phyloP scores from a whole-genome alignment of 2,888 invertebrate genomes.

The Melanophora roralis region DNA sequence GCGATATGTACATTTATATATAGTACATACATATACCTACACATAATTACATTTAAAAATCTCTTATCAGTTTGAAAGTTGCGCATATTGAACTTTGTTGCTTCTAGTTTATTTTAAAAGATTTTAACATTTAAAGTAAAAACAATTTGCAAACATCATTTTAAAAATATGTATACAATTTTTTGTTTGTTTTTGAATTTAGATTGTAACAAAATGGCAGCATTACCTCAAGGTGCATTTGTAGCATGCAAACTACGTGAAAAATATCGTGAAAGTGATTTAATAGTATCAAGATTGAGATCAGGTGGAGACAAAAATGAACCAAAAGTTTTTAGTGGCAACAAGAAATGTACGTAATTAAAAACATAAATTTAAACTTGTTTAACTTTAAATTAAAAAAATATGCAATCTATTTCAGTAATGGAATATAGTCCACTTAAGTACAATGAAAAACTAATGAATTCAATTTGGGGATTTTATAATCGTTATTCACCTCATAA shows the following conservation, averaged over 20 bases:
- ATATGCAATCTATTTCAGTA: conserved; percentile 76
- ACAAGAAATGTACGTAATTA: conserved; percentile 72
- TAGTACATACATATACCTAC: too few relatives aligned
- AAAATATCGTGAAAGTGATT: conserved; percentile 74
- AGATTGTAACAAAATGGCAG: conserved; percentile 80
- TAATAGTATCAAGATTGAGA: conserved; percentile 79
- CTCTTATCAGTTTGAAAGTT: conserved; percentile 52
- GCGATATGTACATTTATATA: too few relatives aligned
- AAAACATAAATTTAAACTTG: not conserved
- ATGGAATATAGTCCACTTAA: conserved; percentile 84
- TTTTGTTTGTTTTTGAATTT: not conserved
- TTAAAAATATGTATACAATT: not conserved
- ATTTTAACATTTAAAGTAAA: too few relatives aligned
- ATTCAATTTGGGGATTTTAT: conserved; percentile 94
- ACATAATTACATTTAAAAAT: conserved; percentile 8
- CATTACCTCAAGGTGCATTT: conserved; percentile 87
- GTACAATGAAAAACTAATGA: conserved; percentile 92
- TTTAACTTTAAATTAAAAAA: too few relatives aligned
- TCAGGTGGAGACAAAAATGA: conserved; percentile 72
- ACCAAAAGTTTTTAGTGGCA: conserved; percentile 67
- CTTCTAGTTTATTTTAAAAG: conserved; percentile 39
- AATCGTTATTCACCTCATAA: conserved; percentile 93
- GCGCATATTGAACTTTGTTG: conserved; percentile 49
- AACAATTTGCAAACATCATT: not conserved
- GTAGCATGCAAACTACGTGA: conserved; percentile 83